Evolutionary conservation across 2,113 vertebrate species (phyloP), one percentile per base, ranked within the genome.

Genomic region (Nerophis lumbriciformis): DNA sequence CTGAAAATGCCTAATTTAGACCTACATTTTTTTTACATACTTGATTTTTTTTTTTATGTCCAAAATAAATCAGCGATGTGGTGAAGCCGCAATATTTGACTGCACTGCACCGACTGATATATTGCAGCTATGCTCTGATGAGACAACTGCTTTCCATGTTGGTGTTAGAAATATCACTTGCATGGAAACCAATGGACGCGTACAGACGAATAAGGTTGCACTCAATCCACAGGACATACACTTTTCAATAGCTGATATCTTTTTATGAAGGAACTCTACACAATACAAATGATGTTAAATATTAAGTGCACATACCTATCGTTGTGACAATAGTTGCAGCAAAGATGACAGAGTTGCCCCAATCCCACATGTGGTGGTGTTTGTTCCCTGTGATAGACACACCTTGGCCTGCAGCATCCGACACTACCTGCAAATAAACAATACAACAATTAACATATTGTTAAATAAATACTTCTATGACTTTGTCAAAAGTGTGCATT

Each of bases 311-410:
- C 78, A 35, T 15, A 42, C 97, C 97, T 0, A 99, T 99, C 14
- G 97, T 99, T 56, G 97, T 99, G 76, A 99, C 95, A 59, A 99
- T 94, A 0, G 95, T 95, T 72, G 95, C 93, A 66, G 97, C 93
- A 69, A 99, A 99, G 71, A 98, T 93, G 69, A 97, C 92, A 0
- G 97, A 94, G 0, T 97, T 98, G 1, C 84, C 84, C 97, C 97
- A 99, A 60, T 94, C 94, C 97, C 97, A 99, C 56, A 93, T 90
- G 80, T 92, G 93, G 71, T 92, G 93, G 10, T 91, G 88, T 13
- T 87, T 89, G 52, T 94, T 92, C n/a, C 93, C 94, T 0, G 90
- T 93, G 76, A 98, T 93, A 76, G 94, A 87, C 80, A 99, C 93
- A 0, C 97, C 97, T 80, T 93, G 91, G 6, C 89, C 95, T 8